Conservation (phyloP, 2,888 invertebrate genomes). For the Morpho deidamia region DNA sequence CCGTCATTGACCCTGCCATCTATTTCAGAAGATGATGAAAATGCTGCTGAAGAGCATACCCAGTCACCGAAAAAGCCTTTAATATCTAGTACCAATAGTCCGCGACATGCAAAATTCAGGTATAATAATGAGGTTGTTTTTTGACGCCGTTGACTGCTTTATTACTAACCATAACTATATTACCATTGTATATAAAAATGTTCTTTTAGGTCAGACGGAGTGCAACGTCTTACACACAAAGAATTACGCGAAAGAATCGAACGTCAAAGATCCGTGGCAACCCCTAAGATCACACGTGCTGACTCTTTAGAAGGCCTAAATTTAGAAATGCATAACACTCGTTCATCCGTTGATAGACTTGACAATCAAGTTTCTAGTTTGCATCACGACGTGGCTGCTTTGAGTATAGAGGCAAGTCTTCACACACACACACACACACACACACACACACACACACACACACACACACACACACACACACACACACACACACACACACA, state of each 20-base stretch:
- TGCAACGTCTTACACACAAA: constrained; percentile 56
- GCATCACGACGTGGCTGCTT: constrained; percentile 91
- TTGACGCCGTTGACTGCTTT: too few relatives aligned
- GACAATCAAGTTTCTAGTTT: constrained; percentile 90
- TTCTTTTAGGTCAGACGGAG: constrained; percentile 51
- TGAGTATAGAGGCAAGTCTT: constrained; percentile 85
- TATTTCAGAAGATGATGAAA: constrained; percentile 97
- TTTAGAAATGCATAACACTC: constrained; percentile 73
- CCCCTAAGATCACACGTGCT: constrained; percentile 71
- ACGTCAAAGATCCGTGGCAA: constrained; percentile 81
- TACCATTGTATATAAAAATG: too few relatives aligned
- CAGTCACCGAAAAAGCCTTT: constrained; percentile 80
- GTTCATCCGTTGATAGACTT: constrained; percentile 83
- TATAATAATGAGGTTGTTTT: constrained; percentile 25
- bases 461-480: too few relatives aligned
- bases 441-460: too few relatives aligned
- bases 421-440: too few relatives aligned
- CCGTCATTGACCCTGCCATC: constrained; percentile 92
- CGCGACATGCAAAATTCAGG: constrained; percentile 82
- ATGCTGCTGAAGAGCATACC: constrained; percentile 86
- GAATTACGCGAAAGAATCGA: constrained; percentile 82
- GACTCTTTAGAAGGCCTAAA: constrained; percentile 81
- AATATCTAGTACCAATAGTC: constrained; percentile 81
- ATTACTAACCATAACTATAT: too few relatives aligned
- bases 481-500: too few relatives aligned